Evolutionary conservation across 2,113 vertebrate genomes (phyloP).

Genomic region (Elgaria multicarinata): DNA sequence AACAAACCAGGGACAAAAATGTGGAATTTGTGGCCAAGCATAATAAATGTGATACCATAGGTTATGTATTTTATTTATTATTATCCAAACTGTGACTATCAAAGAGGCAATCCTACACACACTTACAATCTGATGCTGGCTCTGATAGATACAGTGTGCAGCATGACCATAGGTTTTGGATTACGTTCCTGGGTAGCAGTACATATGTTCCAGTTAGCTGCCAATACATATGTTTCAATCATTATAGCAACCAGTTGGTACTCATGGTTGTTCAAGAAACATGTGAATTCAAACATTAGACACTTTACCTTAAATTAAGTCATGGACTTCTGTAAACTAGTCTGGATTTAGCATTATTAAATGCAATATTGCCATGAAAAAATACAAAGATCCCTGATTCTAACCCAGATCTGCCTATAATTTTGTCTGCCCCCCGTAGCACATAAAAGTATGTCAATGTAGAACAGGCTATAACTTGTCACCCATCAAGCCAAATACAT

Average conservation of each 20-base stretch:
- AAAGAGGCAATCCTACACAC: too few relatives aligned
- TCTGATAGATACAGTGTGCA: too few relatives aligned
- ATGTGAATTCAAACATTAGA: not conserved
- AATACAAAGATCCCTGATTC: not conserved
- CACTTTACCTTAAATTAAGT: not conserved
- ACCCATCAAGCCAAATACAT: not conserved
- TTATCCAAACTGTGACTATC: not conserved
- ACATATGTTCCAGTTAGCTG: not conserved
- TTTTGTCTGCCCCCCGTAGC: not conserved
- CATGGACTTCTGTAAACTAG: too few relatives aligned
- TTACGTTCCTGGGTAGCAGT: not conserved
- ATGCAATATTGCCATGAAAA: not conserved
- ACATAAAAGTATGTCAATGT: not conserved
- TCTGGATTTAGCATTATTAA: not conserved
- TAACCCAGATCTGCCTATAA: not conserved
- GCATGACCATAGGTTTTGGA: not conserved
- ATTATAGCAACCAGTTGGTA: not conserved
- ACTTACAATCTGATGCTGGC: too few relatives aligned
- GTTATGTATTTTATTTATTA: not conserved
- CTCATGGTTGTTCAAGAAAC: not conserved
- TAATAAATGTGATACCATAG: not conserved
- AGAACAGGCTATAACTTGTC: not conserved
- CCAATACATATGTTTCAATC: not conserved
- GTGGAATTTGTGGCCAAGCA: not conserved
- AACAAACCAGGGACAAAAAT: not conserved